Evolutionary conservation across 2,797 vertebrate genomes (phyloP).

Genomic region (Gouania willdenowi): DNA sequence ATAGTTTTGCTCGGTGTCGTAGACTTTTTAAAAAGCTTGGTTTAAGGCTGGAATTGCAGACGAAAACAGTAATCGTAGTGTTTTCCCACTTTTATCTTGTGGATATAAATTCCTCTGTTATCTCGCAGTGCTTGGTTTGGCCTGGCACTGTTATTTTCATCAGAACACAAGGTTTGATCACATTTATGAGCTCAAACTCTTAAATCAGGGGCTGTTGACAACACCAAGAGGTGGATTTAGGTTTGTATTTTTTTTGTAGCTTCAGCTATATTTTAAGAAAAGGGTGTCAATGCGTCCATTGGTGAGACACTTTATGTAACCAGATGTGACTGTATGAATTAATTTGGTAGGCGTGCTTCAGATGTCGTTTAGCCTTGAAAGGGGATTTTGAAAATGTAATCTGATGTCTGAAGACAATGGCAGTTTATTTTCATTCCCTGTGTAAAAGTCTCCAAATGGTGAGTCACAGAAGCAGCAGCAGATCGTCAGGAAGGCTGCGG

Average conservation of each 20-base stretch:
- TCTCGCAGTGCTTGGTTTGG: conserved; percentile 30
- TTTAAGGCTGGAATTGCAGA: neutral
- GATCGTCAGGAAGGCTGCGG: conserved; percentile 53
- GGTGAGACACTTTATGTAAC: too few relatives aligned
- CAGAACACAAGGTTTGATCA: conserved; percentile 32
- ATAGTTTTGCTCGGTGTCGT: too few relatives aligned
- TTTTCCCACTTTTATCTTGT: conserved; percentile 23
- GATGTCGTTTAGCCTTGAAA: conserved; percentile 38
- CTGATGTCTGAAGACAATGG: conserved; percentile 54
- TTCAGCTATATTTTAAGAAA: too few relatives aligned
- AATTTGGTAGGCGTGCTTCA: conserved; percentile 49
- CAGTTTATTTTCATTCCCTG: conserved; percentile 62
- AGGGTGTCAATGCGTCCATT: too few relatives aligned
- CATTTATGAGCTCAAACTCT: conserved; percentile 19
- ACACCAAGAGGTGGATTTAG: neutral
- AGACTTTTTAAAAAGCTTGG: neutral
- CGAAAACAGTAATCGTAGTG: conserved; percentile 10
- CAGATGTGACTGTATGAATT: too few relatives aligned
- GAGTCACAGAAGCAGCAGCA: conserved; percentile 50
- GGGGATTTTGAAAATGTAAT: conserved; percentile 35
- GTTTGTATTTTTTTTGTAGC: conserved; percentile 6
- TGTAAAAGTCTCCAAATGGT: conserved; percentile 53
- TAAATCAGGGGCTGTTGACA: conserved; percentile 12
- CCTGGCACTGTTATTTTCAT: conserved; percentile 33
- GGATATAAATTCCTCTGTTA: conserved; percentile 48